Base-by-base conservation (phyloP, 2,113 vertebrate species). In the Piaya cayana region DNA sequence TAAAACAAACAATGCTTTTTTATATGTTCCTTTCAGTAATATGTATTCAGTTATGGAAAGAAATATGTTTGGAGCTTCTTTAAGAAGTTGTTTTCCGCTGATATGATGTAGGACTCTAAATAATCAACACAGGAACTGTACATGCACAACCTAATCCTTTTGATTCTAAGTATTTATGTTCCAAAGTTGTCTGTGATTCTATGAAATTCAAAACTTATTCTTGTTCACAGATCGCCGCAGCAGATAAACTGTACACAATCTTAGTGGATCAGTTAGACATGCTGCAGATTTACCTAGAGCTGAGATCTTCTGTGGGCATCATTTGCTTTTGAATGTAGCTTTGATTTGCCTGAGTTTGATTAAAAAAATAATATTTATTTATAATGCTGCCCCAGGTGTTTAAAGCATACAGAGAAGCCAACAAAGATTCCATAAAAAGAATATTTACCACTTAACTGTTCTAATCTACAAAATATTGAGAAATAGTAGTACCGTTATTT, bases 11-110 rank as follows among this genome's bases (percentile, higher is more conserved):
- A 78, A 96, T 74, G 72, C 96, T 96, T 97, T 94, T 96, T 52
- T 92, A 83, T 96, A 91, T 77, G 93, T 93, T 97, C 67, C 87
- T 95, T 95, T 95, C 95, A 84, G 91, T 94, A 98, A 97, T 96
- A 96, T 60, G 80, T 77, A 95, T 92, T 88, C 98, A n/a, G 52
- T 80, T 88, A 80, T 45, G 3, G 11, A 74, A 87, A 65, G 32
- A 27, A 58, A 37, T 78, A 39, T 75, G 67, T 74, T 39, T 17
- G 1, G 42, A 13, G 12, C 50, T 18, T 85, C 55, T 78, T 58
- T 65, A 30, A 91, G 62, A 88, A 94, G 52, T 68, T 86, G 15
- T 52, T 95, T 95, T 86, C 49, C 58, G 55, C 32, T 86, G 36
- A 79, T 20, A 29, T 36, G 39, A 90, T 36, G 67, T 53, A 67